These are phyloP conservation scores for Brachionus paranguensis DNA, from an alignment of 1,140 invertebrate genomes.

Conservation along the genomic window DNA sequence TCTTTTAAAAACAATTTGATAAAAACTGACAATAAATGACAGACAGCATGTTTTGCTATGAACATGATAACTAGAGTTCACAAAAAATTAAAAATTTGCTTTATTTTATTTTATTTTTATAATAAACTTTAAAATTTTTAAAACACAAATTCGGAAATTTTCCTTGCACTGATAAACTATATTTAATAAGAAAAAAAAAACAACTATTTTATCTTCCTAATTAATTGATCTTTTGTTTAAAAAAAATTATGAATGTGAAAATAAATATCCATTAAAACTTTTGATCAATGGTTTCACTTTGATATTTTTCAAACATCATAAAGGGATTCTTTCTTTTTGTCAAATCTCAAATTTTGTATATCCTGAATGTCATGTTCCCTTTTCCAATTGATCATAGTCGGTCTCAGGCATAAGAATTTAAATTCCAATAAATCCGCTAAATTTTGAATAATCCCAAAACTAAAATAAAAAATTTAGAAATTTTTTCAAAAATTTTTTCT, in stretches of 20 bases:
- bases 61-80: neutral
- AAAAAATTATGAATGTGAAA: neutral
- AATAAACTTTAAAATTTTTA: neutral
- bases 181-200: neutral
- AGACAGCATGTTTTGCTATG: neutral
- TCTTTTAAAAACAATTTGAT: neutral
- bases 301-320: neutral
- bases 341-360: neutral
- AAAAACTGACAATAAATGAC: neutral
- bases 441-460: conserved; percentile 34
- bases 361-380: conserved; percentile 1
- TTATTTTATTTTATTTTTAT: neutral
- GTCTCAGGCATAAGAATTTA: neutral
- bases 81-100: neutral
- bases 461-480: neutral
- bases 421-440: conserved; percentile 12
- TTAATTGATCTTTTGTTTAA: neutral
- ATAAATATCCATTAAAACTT: neutral
- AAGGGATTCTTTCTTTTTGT: neutral
- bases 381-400: conserved; percentile 15
- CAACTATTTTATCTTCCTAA: neutral
- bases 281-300: neutral
- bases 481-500: neutral
- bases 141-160: neutral
- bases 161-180: neutral